These are phyloP conservation scores for Antigone vipio DNA, from an alignment of 2,113 vertebrate genomes.

Conservation along the genomic window DNA sequence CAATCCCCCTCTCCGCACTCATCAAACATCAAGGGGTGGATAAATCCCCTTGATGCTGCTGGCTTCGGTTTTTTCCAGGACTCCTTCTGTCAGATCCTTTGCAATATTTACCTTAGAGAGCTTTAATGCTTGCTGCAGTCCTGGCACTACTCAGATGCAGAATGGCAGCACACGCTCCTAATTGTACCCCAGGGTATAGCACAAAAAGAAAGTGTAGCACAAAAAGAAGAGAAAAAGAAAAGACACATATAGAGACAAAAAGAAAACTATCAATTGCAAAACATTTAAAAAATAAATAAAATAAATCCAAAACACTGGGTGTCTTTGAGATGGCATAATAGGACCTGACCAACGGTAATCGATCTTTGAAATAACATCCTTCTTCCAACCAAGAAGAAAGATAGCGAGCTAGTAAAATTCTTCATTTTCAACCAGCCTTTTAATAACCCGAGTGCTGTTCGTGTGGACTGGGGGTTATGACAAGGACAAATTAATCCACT, in stretches of 20 bases:
- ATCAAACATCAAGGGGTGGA: not conserved
- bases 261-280: not conserved
- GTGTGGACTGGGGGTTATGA: not conserved
- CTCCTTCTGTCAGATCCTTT: not conserved
- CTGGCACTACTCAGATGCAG: conserved; percentile 38
- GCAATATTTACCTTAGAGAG: not conserved
- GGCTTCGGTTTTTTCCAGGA: not conserved
- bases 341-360: not conserved
- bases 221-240: not conserved
- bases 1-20: not conserved
- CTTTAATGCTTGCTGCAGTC: conserved; percentile 18
- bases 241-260: not conserved
- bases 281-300: conserved; percentile 1
- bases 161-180: conserved; percentile 34
- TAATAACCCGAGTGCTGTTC: not conserved
- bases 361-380: not conserved
- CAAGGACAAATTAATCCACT: not conserved
- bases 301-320: not conserved
- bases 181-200: conserved; percentile 18
- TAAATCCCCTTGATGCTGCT: not conserved
- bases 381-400: not conserved
- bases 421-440: not conserved
- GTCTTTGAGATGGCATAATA: not conserved
- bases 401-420: not conserved
- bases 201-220: not conserved